Conservation (phyloP, 1,140 invertebrate species). For the Anastrepha ludens region DNA sequence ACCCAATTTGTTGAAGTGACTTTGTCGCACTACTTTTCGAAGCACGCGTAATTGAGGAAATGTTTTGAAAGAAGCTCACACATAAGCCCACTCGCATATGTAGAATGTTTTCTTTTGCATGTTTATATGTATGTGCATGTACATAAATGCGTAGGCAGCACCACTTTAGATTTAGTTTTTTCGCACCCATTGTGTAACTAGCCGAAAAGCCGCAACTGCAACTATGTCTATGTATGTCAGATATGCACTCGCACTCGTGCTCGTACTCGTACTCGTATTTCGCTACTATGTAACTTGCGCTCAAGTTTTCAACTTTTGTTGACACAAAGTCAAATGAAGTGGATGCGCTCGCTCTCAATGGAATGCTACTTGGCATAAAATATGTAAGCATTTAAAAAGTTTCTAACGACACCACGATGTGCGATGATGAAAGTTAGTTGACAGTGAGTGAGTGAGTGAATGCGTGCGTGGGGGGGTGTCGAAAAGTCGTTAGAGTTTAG, state of each 20-base stretch:
- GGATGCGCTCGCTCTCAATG: constrained; percentile 40
- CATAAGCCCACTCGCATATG: background rate
- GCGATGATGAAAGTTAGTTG: constrained; percentile 15
- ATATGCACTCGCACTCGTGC: background rate
- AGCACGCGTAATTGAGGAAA: constrained; percentile 2
- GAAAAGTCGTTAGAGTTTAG: background rate
- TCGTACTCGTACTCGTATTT: background rate
- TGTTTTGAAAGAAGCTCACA: background rate
- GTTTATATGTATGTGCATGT: too few relatives aligned
- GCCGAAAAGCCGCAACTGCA: background rate
- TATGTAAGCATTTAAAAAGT: constrained; percentile 22
- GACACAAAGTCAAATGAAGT: constrained; percentile 51
- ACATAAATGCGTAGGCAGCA: background rate
- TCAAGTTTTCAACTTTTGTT: constrained; percentile 46
- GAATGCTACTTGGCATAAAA: constrained; percentile 1
- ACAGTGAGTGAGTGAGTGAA: constrained; percentile 20
- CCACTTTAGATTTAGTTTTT: background rate
- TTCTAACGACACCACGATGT: background rate
- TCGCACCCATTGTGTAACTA: background rate
- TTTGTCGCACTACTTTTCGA: background rate
- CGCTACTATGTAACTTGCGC: background rate
- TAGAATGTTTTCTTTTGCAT: background rate
- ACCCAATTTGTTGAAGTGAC: constrained; percentile 40
- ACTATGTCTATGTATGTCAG: constrained; percentile 22
- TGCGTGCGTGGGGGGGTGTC: background rate